These are phyloP conservation scores for Tapirus indicus DNA, from an alignment of 2,797 vertebrate species.

Conservation along the genomic window DNA sequence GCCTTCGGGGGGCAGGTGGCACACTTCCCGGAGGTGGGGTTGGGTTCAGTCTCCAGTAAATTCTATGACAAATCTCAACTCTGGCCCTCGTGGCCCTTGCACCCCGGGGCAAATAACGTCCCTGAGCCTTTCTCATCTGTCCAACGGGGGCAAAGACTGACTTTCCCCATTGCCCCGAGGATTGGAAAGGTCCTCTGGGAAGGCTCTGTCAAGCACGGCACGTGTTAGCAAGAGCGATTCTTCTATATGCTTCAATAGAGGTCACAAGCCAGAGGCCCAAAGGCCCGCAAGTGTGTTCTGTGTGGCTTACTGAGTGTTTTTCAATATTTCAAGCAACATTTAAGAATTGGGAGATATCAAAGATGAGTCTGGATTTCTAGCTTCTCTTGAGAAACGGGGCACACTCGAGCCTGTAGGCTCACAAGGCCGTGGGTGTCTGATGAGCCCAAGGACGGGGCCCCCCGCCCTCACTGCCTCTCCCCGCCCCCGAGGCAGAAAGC, in stretches of 20 bases:
- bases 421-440: background rate
- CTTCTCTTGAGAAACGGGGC: background rate
- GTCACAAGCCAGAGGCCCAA: background rate
- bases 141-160: accelerated
- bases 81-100: background rate
- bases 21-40: background rate
- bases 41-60: background rate
- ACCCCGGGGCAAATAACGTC: accelerated
- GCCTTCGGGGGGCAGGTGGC: background rate
- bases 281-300: accelerated
- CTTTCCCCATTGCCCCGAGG: too few relatives aligned
- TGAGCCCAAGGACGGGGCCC: accelerated
- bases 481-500: background rate
- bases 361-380: background rate
- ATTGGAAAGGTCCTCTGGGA: accelerated
- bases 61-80: background rate
- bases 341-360: background rate
- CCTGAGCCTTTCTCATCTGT: background rate
- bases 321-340: background rate
- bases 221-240: accelerated
- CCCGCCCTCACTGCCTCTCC: background rate
- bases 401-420: background rate
- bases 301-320: background rate
- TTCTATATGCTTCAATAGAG: accelerated
- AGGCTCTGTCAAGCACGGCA: accelerated